These are phyloP conservation scores for Xerus rutilus DNA, from an alignment of 2,797 vertebrate species.

Conservation along the genomic window DNA sequence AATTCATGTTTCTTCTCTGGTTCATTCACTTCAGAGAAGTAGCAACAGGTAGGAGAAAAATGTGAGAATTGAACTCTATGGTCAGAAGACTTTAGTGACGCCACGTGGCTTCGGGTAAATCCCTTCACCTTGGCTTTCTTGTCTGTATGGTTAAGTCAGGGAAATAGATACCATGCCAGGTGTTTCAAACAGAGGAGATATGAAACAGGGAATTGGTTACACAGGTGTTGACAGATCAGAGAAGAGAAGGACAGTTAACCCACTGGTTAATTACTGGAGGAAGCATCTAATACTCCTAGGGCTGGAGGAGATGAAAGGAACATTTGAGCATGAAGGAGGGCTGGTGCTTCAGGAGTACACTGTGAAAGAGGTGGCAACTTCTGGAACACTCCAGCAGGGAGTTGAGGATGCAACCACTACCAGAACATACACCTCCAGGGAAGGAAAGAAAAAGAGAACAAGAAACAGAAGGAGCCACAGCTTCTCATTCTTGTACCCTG, in stretches of 20 bases:
- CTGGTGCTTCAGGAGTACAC: neutral
- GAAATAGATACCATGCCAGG: constrained; percentile 60
- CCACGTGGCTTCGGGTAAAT: constrained; percentile 29
- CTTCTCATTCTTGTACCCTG: neutral
- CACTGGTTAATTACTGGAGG: neutral
- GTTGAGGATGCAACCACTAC: neutral
- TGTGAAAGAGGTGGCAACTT: neutral
- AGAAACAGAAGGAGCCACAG: neutral
- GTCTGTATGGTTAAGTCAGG: constrained; percentile 49
- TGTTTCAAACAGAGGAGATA: constrained; percentile 55
- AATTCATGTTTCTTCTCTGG: constrained; percentile 43
- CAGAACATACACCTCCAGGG: neutral
- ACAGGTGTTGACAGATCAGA: constrained; percentile 47
- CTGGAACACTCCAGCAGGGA: neutral
- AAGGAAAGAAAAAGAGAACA: neutral
- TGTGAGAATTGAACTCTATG: neutral
- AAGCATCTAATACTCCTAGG: neutral
- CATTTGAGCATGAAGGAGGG: neutral
- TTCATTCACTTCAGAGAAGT: constrained; percentile 30
- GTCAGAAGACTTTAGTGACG: neutral
- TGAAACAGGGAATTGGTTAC: constrained; percentile 38
- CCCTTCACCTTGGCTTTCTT: constrained; percentile 31
- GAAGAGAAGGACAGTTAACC: constrained; percentile 37
- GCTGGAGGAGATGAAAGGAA: neutral
- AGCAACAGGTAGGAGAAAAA: neutral